These are phyloP conservation scores for Aphaenogaster ashmeadi DNA, from an alignment of 1,140 invertebrate genomes.

Conservation along the genomic window DNA sequence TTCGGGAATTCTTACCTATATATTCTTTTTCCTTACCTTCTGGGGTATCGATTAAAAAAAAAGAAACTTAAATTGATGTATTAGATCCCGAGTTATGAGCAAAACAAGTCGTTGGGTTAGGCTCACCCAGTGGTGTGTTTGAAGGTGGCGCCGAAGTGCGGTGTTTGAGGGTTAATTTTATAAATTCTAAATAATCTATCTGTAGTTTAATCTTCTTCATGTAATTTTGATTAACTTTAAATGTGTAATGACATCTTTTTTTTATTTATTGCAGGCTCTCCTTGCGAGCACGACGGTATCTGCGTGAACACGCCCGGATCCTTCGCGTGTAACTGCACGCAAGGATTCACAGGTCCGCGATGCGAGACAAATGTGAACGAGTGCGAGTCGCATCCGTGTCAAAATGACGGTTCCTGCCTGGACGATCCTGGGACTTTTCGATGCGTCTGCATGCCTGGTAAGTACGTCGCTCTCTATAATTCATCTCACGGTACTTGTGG, in stretches of 20 bases:
- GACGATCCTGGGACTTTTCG: slow-evolving; percentile 98
- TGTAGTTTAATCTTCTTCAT: background rate
- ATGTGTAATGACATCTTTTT: slow-evolving; percentile 25
- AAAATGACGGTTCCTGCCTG: slow-evolving; percentile 97
- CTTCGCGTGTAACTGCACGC: slow-evolving; percentile 96
- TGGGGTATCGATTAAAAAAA: too few species aligned
- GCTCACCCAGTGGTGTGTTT: too few species aligned
- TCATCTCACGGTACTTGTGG: slow-evolving; percentile 5
- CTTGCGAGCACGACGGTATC: slow-evolving; percentile 96
- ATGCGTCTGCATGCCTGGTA: slow-evolving; percentile 99
- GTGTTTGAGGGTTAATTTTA: background rate
- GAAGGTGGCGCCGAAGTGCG: too few species aligned
- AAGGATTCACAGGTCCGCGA: slow-evolving; percentile 96
- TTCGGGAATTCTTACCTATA: too few species aligned
- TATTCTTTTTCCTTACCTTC: too few species aligned
- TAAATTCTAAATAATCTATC: background rate
- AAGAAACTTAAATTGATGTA: too few species aligned
- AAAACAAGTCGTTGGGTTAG: too few species aligned
- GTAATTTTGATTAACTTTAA: background rate
- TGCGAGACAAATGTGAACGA: slow-evolving; percentile 98
- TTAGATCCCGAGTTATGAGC: too few species aligned
- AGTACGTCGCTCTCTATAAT: slow-evolving; percentile 79
- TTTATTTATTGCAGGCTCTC: slow-evolving; percentile 90
- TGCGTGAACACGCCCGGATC: slow-evolving; percentile 98
- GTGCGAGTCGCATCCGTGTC: slow-evolving; percentile 97